Evolutionary conservation across 2,797 vertebrate species (phyloP).

Genomic region (Pseudochaenichthys georgianus): DNA sequence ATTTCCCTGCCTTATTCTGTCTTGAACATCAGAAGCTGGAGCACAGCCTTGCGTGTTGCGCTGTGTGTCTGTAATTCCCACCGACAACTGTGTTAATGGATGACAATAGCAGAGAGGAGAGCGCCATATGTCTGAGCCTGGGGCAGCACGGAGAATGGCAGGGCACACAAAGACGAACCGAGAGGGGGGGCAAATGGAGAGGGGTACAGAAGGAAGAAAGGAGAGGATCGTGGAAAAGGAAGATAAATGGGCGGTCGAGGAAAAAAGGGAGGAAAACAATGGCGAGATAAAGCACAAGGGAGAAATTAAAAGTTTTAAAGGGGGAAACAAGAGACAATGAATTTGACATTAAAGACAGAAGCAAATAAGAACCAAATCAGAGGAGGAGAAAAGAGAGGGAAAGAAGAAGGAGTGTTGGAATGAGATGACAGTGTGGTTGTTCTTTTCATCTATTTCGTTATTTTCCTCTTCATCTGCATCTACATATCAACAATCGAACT

Average conservation of each 20-base stretch:
- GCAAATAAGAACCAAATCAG: constrained; percentile 13
- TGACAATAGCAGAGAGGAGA: constrained; percentile 79
- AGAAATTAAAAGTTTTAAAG: constrained; percentile 10
- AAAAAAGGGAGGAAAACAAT: neutral
- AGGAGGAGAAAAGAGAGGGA: constrained; percentile 7
- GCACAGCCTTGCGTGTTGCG: constrained; percentile 61
- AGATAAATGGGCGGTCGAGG: neutral
- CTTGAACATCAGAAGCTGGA: constrained; percentile 60
- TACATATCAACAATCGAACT: constrained; percentile 41
- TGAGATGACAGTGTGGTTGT: constrained; percentile 4
- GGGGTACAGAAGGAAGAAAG: constrained; percentile 26
- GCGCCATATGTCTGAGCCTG: constrained; percentile 80
- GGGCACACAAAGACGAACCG: constrained; percentile 70
- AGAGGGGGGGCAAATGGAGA: constrained; percentile 36
- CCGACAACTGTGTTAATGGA: constrained; percentile 84
- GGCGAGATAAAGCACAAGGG: constrained; percentile 2
- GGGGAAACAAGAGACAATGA: constrained; percentile 3
- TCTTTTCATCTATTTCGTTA: neutral
- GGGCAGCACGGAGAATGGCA: constrained; percentile 76
- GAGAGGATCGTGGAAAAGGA: constrained; percentile 10
- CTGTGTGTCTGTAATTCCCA: constrained; percentile 77
- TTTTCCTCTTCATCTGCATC: constrained; percentile 56
- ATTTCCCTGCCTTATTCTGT: constrained; percentile 57
- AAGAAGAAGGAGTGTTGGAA: neutral
- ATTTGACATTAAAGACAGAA: constrained; percentile 38